These are phyloP conservation scores for Steromphala cineraria DNA, from an alignment of 2,888 invertebrate species.

Conservation along the genomic window DNA sequence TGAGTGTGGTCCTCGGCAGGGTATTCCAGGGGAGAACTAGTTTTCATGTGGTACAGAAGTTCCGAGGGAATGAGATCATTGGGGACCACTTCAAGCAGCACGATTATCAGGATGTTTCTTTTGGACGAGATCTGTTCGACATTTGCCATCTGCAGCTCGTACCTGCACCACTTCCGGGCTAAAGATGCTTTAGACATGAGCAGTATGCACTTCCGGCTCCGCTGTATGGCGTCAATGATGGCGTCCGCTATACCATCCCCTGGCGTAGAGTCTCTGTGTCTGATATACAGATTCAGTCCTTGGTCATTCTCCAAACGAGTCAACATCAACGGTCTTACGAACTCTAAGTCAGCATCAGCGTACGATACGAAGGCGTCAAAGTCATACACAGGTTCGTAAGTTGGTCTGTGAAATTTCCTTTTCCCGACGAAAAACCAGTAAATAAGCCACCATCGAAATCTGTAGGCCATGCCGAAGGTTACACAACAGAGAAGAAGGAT, in stretches of 20 bases:
- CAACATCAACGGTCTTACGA: conserved; percentile 36
- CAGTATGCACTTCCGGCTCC: conserved; percentile 38
- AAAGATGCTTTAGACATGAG: conserved; percentile 33
- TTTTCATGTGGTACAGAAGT: conserved; percentile 29
- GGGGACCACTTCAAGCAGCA: conserved; percentile 28
- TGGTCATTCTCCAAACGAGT: conserved; percentile 32
- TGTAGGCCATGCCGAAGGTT: conserved; percentile 18
- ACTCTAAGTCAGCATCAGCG: conserved; percentile 22
- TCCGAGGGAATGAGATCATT: conserved; percentile 26
- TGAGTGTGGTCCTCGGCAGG: conserved; percentile 27
- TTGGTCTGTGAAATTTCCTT: conserved; percentile 23
- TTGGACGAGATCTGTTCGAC: conserved; percentile 33
- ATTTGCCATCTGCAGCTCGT: conserved; percentile 43
- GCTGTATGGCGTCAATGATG: conserved; percentile 39
- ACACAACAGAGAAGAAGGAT: neutral
- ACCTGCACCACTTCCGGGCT: conserved; percentile 39
- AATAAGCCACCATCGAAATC: conserved; percentile 39
- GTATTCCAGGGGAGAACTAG: conserved; percentile 28
- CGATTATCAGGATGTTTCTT: conserved; percentile 37
- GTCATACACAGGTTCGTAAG: conserved; percentile 39
- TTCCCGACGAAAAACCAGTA: conserved; percentile 37
- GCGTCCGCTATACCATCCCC: conserved; percentile 39
- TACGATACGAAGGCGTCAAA: conserved; percentile 45
- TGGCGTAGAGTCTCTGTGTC: conserved; percentile 35
- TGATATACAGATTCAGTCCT: conserved; percentile 34